phyloP scores from a whole-genome alignment of 92 coral and sea anemone genomes.

The Epizoanthus rinbou region DNA sequence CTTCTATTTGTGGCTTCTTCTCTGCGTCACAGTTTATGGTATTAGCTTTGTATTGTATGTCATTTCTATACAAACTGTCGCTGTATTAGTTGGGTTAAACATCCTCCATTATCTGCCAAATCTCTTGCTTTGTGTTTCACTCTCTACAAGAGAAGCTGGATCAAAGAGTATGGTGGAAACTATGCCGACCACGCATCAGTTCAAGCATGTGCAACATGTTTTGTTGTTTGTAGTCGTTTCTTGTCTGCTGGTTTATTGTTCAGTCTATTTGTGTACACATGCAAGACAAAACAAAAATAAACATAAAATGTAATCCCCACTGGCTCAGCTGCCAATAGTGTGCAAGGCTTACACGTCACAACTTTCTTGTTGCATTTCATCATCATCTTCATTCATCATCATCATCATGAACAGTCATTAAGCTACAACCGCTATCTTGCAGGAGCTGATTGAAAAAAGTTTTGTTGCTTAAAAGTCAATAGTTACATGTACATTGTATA shows the following conservation, averaged over 20 bases:
- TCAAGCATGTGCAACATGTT: neutral
- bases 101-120: no score
- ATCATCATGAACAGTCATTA: conserved; percentile 15
- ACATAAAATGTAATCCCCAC: neutral
- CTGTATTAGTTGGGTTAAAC: no score
- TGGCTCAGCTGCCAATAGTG: neutral
- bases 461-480: neutral
- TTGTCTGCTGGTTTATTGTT: neutral
- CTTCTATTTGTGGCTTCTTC: no score
- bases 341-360: conserved; percentile 20
- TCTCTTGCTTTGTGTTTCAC: neutral
- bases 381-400: conserved; percentile 40
- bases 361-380: neutral
- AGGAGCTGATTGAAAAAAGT: conserved; percentile 5
- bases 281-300: conserved; percentile 18
- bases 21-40: no score
- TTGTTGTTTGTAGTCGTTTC: neutral
- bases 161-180: neutral
- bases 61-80: no score
- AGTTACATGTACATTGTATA: neutral
- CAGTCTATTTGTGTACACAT: conserved; percentile 25
- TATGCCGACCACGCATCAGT: neutral
- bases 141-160: neutral
- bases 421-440: conserved; percentile 30
- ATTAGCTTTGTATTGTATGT: no score